These are phyloP conservation scores for Oceanodroma leucorhoa DNA, from an alignment of 2,797 vertebrate genomes.

Conservation along the genomic window DNA sequence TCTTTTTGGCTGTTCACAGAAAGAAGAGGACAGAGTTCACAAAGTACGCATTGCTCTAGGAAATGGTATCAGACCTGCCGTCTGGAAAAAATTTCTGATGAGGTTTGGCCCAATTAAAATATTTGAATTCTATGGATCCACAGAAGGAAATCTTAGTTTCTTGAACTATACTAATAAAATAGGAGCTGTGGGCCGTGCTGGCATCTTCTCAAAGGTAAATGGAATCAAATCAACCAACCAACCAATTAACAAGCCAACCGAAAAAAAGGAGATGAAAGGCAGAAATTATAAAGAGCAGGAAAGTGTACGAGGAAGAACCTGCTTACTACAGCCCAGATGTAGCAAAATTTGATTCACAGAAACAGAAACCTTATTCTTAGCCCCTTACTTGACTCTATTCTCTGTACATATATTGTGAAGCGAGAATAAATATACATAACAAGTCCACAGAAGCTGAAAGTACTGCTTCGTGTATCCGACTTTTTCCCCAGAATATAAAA, in stretches of 20 bases:
- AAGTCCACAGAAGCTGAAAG: neutral
- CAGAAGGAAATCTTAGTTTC: constrained; percentile 78
- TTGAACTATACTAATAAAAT: constrained; percentile 81
- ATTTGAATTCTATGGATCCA: constrained; percentile 79
- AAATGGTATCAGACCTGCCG: constrained; percentile 78
- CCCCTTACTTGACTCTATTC: neutral
- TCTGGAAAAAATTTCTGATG: constrained; percentile 78
- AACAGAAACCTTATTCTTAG: neutral
- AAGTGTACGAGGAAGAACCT: neutral
- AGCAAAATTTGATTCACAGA: neutral
- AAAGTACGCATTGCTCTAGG: constrained; percentile 73
- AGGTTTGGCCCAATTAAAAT: constrained; percentile 76
- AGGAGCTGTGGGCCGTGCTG: constrained; percentile 75
- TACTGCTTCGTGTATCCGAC: neutral
- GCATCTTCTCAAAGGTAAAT: constrained; percentile 78
- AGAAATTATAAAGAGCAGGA: neutral
- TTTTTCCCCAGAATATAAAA: neutral
- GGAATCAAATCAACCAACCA: neutral
- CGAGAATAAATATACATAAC: neutral
- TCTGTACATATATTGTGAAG: neutral
- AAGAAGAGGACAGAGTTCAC: constrained; percentile 73
- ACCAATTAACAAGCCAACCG: neutral
- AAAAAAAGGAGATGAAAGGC: neutral
- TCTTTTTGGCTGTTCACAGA: constrained; percentile 49
- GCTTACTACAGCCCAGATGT: neutral